These are phyloP conservation scores for Aproaerema taeniolella DNA, from an alignment of 2,888 invertebrate genomes.

Conservation along the genomic window DNA sequence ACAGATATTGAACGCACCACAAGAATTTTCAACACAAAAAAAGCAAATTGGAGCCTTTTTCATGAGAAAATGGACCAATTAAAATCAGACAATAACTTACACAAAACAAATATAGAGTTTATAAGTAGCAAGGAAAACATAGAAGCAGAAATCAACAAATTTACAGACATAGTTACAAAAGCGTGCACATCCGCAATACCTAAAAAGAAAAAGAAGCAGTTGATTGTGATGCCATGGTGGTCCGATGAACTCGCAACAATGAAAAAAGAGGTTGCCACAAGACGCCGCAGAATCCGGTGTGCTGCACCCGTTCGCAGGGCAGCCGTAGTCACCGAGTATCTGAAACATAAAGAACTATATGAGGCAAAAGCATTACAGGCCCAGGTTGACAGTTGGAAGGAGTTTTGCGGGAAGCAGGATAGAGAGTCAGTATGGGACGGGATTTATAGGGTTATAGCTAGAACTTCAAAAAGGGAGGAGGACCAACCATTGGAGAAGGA, in stretches of 20 bases:
- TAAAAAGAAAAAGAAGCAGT: neutral
- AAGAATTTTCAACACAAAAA: conserved; percentile 1
- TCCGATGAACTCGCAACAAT: neutral
- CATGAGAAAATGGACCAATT: neutral
- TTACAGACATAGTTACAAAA: neutral
- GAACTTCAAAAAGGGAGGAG: conserved; percentile 7
- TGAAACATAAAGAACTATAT: conserved; percentile 12
- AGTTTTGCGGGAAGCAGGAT: conserved; percentile 14
- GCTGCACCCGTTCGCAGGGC: conserved; percentile 13
- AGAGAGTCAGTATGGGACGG: conserved; percentile 15
- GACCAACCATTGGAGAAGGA: neutral
- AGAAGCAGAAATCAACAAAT: neutral
- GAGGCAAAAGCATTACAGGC: neutral
- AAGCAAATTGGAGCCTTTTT: conserved; percentile 2
- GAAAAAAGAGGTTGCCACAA: conserved; percentile 2
- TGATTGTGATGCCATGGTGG: conserved; percentile 2
- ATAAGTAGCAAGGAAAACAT: neutral
- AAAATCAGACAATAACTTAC: neutral
- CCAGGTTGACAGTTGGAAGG: conserved; percentile 12
- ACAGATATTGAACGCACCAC: neutral
- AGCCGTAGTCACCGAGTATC: conserved; percentile 9
- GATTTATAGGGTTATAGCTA: conserved; percentile 10
- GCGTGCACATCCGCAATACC: neutral
- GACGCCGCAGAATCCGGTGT: conserved; percentile 3
- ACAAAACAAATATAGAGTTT: neutral